Base-by-base conservation (phyloP, 2,113 vertebrate species). In the Mus pahari region DNA sequence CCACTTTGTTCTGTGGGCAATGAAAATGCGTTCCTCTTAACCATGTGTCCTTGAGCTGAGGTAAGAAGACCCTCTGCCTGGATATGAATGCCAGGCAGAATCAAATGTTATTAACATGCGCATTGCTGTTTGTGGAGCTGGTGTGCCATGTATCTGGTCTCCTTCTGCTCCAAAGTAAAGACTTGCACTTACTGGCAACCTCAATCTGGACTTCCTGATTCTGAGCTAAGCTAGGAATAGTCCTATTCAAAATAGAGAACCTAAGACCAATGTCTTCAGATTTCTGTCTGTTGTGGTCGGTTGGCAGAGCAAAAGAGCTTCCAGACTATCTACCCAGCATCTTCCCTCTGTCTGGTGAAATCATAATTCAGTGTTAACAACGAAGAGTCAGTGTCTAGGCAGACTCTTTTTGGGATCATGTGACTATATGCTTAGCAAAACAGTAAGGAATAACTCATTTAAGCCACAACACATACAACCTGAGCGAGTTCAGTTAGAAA, bases 1-100 rank as follows among this genome's bases (percentile, higher is more conserved):
- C 24, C 91, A 94, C 94, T 96, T 92, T 97, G 97, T 97, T 96
- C 89, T 87, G 77, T 17, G 60, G 86, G 68, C 94, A 95, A 93
- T 89, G 64, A 96, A 97, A 96, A 96, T 58, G 50, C 20, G 58
- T 87, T 89, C 86, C 91, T 86, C 83, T 91, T 86, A 91, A 55
- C 77, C 81, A 70, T 82, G 55, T 74, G 89, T 95, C 95, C 83
- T 89, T 70, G 73, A 90, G 79, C 79, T 89, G 60, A 68, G 77
- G 90, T 73, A 89, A 71, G 64, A 96, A 93, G 89, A 95, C 36
- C n/a, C 28, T 96, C n/a, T 64, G 90, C n/a, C 78, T 82, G 77
- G 92, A 75, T 78, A 31, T 60, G 20, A 94, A 86, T 5, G 4
- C 58, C 83, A 66, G 66, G 62, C 71, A 74, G 66, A 90, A 64